Evolutionary conservation across 2,113 vertebrate genomes (phyloP), one percentile per base, ranked within the genome.

Genomic region (Actenoides lindsayi): DNA sequence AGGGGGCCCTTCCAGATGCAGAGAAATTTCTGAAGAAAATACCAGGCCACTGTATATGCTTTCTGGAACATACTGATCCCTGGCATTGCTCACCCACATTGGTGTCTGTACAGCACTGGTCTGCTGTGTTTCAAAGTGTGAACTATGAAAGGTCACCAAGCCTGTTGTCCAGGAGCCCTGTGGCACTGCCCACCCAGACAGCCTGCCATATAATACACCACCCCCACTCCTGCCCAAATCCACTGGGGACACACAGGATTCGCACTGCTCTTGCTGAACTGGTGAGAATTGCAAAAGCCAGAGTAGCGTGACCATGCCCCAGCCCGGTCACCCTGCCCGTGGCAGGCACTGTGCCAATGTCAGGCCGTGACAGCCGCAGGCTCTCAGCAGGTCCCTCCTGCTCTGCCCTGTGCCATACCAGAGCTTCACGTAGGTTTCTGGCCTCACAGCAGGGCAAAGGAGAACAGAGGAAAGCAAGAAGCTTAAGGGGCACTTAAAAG

Each of bases 311-410:
- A 21, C 37, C 0, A 0, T 53, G 70, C 42, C 59, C 41, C 33
- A 70, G 81, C 27, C 42, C 5, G 28, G 77, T 18, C 0, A 0
- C 57, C 0, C 1, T 27, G 57, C 39, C 56, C 1, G 0, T 9
- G 0, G 4, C 2, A 3, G 83, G 86, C 60, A 79, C 44, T 1
- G 5, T 71, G 62, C 51, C 74, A 9, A 6, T 2, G 57, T 39
- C 76, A 71, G 87, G 48, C 25, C 35, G 6, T 23, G 53, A 71
- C 77, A 76, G 65, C 63, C 46, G 62, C 2, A 1, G 56, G 27
- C 46, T 57, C 63, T 5, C 41, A 15, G 31, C 31, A 18, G 30
- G 35, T 65, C 41, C 60, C 81, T 53, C 59, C 75, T 51, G 50
- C 60, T 37, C 4, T 1, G 39, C 60, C 63, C 2, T 5, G 5